Conservation (phyloP, 1,140 invertebrate species). For the Cheumatopsyche charites region DNA sequence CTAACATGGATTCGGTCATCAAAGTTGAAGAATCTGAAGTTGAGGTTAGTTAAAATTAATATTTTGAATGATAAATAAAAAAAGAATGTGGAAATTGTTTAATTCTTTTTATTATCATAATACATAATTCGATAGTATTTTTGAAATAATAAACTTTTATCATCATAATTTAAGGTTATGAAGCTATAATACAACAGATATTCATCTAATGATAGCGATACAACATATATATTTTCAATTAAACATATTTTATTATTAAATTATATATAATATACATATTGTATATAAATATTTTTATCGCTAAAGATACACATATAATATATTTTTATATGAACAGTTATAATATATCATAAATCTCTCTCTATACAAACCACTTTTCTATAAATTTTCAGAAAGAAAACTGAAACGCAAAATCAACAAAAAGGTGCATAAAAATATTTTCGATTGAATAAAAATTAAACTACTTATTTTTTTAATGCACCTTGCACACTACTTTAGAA, state of each 20-base stretch:
- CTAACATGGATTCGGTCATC: slow-evolving; percentile 77
- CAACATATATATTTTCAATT: slow-evolving; percentile 13
- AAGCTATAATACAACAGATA: slow-evolving; percentile 46
- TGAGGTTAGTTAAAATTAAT: slow-evolving; percentile 65
- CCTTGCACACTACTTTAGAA: too few relatives aligned
- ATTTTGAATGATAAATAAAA: not conserved
- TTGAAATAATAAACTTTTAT: slow-evolving; percentile 24
- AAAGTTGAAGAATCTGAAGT: slow-evolving; percentile 67
- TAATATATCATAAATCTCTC: slow-evolving; percentile 8
- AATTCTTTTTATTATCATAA: slow-evolving; percentile 35
- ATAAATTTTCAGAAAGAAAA: not conserved
- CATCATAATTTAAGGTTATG: slow-evolving; percentile 35
- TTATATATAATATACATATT: slow-evolving; percentile 7
- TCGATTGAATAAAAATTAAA: too few relatives aligned
- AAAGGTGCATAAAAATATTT: too few relatives aligned
- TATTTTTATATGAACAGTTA: slow-evolving; percentile 16
- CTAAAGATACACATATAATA: slow-evolving; percentile 21
- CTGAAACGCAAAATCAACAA: too few relatives aligned
- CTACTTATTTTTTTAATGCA: slow-evolving; percentile 13
- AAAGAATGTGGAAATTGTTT: not conserved
- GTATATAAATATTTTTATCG: not conserved
- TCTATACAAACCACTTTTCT: slow-evolving; percentile 13
- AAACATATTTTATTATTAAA: not conserved
- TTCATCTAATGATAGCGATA: slow-evolving; percentile 25
- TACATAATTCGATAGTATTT: slow-evolving; percentile 36